Evolutionary conservation across 1,140 invertebrate species (phyloP).

Genomic region (Trissolcus basalis): DNA sequence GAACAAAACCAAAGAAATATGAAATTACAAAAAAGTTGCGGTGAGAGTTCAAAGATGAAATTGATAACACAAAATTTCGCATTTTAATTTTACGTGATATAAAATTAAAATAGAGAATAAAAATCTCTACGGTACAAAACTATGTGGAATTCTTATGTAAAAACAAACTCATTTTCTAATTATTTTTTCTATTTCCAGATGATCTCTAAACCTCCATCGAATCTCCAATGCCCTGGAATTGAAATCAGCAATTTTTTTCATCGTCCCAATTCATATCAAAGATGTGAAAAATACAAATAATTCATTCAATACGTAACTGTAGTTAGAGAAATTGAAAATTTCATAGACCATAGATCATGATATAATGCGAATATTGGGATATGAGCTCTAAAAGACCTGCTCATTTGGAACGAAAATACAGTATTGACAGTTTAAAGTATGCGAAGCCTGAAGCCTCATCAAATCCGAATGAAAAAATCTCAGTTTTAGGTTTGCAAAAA

Average conservation of each 20-base stretch:
- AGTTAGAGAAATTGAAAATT: not conserved
- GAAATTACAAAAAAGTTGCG: too few species aligned
- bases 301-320: not conserved
- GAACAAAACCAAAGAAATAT: not conserved
- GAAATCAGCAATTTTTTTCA: too few species aligned
- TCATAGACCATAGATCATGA: not conserved
- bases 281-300: not conserved
- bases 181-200: too few species aligned
- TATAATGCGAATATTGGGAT: conserved; percentile 41
- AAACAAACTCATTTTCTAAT: too few species aligned
- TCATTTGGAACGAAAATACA: conserved; percentile 31
- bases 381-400: conserved; percentile 40
- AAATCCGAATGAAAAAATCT: conserved; percentile 15
- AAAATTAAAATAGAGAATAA: too few species aligned
- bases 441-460: conserved; percentile 11
- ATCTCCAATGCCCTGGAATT: too few species aligned
- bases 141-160: too few species aligned
- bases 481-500: conserved; percentile 16
- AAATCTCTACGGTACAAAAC: too few species aligned
- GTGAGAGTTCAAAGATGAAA: not conserved
- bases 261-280: not conserved
- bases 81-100: not conserved
- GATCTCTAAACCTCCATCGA: too few species aligned
- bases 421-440: conserved; percentile 20
- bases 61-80: not conserved